Conservation (phyloP, 1,140 invertebrate genomes). For the Venustaconcha ellipsiformis region DNA sequence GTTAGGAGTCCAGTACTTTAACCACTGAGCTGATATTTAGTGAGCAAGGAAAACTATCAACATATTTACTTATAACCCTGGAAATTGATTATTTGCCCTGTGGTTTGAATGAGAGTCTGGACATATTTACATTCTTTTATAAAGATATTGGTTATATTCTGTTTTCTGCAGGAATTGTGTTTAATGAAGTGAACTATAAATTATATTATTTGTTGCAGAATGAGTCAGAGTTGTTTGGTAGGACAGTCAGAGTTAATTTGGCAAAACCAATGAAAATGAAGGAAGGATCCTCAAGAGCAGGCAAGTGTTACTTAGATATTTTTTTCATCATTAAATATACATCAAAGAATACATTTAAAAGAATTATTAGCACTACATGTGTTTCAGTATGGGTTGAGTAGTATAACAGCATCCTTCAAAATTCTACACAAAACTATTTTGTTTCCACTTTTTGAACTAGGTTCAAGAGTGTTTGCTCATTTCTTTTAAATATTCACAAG, state of each 20-base stretch:
- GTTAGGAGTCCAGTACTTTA: too few relatives aligned
- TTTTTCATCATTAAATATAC: background rate
- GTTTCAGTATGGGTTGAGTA: too few relatives aligned
- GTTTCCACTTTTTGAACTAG: too few relatives aligned
- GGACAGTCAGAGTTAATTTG: slow-evolving; percentile 96
- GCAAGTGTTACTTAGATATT: background rate
- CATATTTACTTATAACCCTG: background rate
- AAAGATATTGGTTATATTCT: background rate
- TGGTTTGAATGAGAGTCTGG: background rate
- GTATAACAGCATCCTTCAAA: too few relatives aligned
- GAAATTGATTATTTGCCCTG: background rate
- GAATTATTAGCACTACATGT: too few relatives aligned
- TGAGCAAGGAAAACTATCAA: too few relatives aligned
- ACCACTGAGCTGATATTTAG: background rate
- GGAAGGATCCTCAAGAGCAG: slow-evolving; percentile 25
- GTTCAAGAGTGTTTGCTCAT: too few relatives aligned
- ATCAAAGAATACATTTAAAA: too few relatives aligned
- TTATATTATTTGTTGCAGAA: slow-evolving; percentile 76
- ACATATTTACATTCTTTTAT: background rate
- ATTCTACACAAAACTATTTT: too few relatives aligned
- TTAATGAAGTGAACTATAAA: background rate
- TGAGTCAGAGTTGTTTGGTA: slow-evolving; percentile 97
- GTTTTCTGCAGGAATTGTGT: background rate
- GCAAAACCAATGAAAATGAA: slow-evolving; percentile 82
- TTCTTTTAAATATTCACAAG: too few relatives aligned